phyloP scores from a whole-genome alignment of 2,888 invertebrate genomes.

The Agrilus cyanescens region DNA sequence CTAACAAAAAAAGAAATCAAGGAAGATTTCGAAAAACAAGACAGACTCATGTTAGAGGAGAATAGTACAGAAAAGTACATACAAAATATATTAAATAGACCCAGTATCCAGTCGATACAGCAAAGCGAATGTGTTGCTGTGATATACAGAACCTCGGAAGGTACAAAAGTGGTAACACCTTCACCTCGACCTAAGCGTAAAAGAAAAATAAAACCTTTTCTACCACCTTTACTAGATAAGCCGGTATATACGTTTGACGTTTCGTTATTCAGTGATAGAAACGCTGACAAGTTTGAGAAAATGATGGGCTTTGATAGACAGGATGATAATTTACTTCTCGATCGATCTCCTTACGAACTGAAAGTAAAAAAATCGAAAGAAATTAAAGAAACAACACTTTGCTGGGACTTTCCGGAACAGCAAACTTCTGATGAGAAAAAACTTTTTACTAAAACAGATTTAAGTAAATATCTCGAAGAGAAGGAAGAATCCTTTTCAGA shows the following conservation, averaged over 20 bases:
- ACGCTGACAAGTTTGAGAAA: slow-evolving; percentile 9
- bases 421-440: not conserved
- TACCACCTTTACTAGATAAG: slow-evolving; percentile 7
- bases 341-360: not conserved
- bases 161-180: slow-evolving; percentile 19
- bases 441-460: not conserved
- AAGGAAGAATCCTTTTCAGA: no score
- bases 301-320: slow-evolving; percentile 6
- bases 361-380: slow-evolving; percentile 1
- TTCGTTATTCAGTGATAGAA: slow-evolving; percentile 14
- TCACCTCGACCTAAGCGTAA: slow-evolving; percentile 9
- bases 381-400: not conserved
- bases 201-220: slow-evolving; percentile 4
- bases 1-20: slow-evolving; percentile 24
- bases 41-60: slow-evolving; percentile 20
- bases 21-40: slow-evolving; percentile 24
- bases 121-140: slow-evolving; percentile 23
- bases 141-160: slow-evolving; percentile 22
- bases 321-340: not conserved
- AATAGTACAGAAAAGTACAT: slow-evolving; percentile 19
- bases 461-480: no score
- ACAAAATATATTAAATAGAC: slow-evolving; percentile 23
- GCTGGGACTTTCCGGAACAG: no score
- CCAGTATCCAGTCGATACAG: slow-evolving; percentile 25
- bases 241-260: slow-evolving; percentile 8